Base-by-base conservation (phyloP, 2,888 invertebrate genomes). In the Drosophila ochracea region DNA sequence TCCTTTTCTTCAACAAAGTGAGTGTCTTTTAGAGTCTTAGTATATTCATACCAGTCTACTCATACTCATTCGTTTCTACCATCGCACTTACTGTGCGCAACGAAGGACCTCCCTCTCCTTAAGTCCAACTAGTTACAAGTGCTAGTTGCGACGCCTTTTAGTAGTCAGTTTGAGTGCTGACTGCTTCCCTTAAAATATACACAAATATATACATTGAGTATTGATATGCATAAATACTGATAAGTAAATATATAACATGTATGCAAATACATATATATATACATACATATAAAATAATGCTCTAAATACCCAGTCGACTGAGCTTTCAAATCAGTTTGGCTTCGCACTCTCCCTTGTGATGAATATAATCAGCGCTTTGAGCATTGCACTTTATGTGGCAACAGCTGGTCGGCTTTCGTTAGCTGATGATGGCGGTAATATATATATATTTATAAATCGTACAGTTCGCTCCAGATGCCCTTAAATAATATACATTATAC, bases 321-420 rank as follows among this genome's bases (percentile, higher is more conserved):
- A 7, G 28, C 11, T 19, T 54, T 25, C 13, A 19, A 4, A 3
- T 58, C 37, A 68, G 65, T 58, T 4, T 4, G 1, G 7, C 30
- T 47, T 31, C 3, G 21, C 0, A 9, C 10, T 33, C 35, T 13
- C 25, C 25, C 21, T 37, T 37, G 65, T 16, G 47, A 73, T 73
- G 73, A 64, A 47, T 28, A 11, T 11, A 39, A 41, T 47, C 9
- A 16, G 21, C 30, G 37, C 31, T 1, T 25, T 61, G 10, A n/a
- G 47, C 13, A 11, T 57, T 1, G 35, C 43, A 19, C 25, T 65
- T 25, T 47, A 30, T 4, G 25, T 57, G 47, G 35, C 19, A 33
- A 16, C 7, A 11, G 21, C 21, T 11, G 33, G 41, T 13, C n/a
- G 21, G 39, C 5, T 30, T 13, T 39, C 35, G 11, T 2, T 16